Conservation (phyloP, 2,113 vertebrate species). For the Irena cyanogastra region DNA sequence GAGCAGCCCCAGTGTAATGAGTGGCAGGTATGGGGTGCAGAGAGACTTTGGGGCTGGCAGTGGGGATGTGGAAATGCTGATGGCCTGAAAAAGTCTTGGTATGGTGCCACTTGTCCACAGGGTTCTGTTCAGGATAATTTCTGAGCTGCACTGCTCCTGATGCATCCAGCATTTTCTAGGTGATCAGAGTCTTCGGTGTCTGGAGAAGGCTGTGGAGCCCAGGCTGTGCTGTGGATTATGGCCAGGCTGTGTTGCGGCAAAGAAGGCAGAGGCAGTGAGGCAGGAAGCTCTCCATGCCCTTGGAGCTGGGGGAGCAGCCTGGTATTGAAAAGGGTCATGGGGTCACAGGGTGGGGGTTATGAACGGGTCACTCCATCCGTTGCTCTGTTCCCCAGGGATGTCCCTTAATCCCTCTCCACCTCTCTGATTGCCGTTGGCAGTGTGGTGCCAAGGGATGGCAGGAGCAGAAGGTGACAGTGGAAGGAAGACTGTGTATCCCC, state of each 20-base stretch:
- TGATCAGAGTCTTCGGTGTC: not conserved
- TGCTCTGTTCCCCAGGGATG: not conserved
- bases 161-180: not conserved
- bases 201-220: not conserved
- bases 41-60: not conserved
- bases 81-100: not conserved
- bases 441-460: fast-evolving
- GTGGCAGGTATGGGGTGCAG: not conserved
- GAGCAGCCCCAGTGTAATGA: not conserved
- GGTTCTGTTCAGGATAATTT: not conserved
- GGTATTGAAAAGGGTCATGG: not conserved
- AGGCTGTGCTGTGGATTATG: not conserved
- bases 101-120: not conserved
- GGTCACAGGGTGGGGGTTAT: not conserved
- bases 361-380: not conserved
- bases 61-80: not conserved
- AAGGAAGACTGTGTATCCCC: not conserved
- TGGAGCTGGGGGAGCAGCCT: not conserved
- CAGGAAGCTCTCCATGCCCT: not conserved
- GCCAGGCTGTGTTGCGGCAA: not conserved
- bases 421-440: not conserved
- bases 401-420: not conserved
- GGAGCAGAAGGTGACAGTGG: not conserved
- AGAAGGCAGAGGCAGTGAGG: not conserved
- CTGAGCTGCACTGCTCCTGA: not conserved